A percentile compares a stretch with the other conserved stretches of the same genome.
phyloP scores from a whole-genome alignment of 2,888 invertebrate species.

The Phengaris arion region DNA sequence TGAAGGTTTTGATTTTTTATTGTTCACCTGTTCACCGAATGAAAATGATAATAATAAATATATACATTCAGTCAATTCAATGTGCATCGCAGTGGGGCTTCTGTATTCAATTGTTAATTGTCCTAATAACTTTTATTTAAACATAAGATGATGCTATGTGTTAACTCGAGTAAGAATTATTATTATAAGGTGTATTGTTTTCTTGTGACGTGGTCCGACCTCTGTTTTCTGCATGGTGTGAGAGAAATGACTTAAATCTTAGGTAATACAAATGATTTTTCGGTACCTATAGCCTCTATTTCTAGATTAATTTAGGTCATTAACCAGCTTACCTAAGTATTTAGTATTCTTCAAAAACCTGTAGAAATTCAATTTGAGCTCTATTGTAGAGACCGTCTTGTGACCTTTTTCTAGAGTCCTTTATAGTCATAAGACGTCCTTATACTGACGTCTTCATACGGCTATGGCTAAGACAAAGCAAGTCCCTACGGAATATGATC shows the following conservation, averaged over 20 bases:
- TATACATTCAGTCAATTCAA: slow-evolving; percentile 1
- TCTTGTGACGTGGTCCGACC: not conserved
- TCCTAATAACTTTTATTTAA: slow-evolving; percentile 5
- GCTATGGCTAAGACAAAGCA: slow-evolving; percentile 23
- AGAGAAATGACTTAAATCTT: no score
- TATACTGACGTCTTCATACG: slow-evolving; percentile 16
- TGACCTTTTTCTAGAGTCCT: slow-evolving; percentile 24
- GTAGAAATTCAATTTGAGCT: not conserved
- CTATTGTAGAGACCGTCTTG: slow-evolving; percentile 9
- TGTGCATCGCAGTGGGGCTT: slow-evolving; percentile 17
- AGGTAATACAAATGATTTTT: no score
- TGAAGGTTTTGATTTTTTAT: not conserved
- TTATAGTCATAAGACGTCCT: slow-evolving; percentile 22
- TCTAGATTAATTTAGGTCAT: no score
- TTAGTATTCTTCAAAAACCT: not conserved
- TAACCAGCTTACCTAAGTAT: not conserved
- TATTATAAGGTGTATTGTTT: not conserved
- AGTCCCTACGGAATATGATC: slow-evolving; percentile 25
- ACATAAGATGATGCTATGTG: not conserved
- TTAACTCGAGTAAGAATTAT: not conserved
- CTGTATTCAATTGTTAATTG: slow-evolving; percentile 16
- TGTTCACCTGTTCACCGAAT: not conserved
- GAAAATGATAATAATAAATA: not conserved
- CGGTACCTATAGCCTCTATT: no score
- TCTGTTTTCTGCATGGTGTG: not conserved